A percentile compares a stretch with the other conserved stretches of the same genome.
Evolutionary conservation across 2,888 invertebrate genomes (phyloP).

Genomic region (Tipula confusa): DNA sequence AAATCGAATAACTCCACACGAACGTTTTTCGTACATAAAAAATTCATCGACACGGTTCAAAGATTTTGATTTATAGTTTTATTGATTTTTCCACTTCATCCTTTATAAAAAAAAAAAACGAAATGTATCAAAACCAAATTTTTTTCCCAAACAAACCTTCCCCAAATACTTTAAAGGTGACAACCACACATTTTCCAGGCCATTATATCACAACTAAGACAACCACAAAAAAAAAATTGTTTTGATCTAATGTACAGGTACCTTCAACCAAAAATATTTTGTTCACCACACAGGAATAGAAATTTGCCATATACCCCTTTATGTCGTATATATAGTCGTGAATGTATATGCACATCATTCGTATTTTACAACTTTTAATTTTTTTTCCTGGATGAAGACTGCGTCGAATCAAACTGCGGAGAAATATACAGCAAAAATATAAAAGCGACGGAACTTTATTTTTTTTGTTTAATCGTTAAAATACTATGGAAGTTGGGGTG

Average conservation of each 20-base stretch:
- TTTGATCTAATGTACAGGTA: neutral
- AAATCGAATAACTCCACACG: too few relatives aligned
- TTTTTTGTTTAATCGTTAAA: neutral
- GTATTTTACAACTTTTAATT: neutral
- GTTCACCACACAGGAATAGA: neutral
- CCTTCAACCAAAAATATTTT: neutral
- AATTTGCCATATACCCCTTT: neutral
- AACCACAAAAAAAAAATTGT: neutral
- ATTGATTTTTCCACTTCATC: neutral
- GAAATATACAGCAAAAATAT: too few relatives aligned
- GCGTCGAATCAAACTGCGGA: neutral
- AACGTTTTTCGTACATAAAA: too few relatives aligned
- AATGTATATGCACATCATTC: too few relatives aligned
- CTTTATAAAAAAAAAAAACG: neutral
- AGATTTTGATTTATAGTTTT: constrained; percentile 12
- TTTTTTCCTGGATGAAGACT: neutral
- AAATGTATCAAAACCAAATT: neutral
- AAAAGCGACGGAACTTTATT: too few relatives aligned
- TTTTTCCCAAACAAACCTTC: neutral
- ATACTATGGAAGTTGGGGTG: neutral
- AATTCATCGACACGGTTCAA: neutral
- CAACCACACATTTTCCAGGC: constrained; percentile 20
- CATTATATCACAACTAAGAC: constrained; percentile 1
- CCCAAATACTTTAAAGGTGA: constrained; percentile 1
- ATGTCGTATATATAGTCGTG: too few relatives aligned